phyloP scores from a whole-genome alignment of 1,140 invertebrate species.

The Scaptomyza montana region DNA sequence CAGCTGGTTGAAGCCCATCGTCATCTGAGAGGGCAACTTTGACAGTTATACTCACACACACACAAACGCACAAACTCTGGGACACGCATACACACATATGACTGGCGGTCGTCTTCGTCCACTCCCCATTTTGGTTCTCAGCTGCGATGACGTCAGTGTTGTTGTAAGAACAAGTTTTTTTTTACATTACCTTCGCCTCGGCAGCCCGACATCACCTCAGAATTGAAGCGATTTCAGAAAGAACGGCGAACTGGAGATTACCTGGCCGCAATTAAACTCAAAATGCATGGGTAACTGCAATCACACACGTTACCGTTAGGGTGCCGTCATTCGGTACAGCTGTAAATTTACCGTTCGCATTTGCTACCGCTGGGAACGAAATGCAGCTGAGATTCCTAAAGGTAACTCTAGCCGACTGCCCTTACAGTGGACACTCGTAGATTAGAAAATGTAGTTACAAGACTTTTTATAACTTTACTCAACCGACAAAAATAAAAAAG shows the following conservation, averaged over 20 bases:
- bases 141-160: constrained; percentile 80
- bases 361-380: constrained; percentile 24
- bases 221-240: constrained; percentile 26
- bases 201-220: constrained; percentile 24
- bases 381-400: constrained; percentile 21
- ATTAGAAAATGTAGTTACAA: no score
- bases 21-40: constrained; percentile 37
- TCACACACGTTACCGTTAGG: constrained; percentile 77
- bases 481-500: no score
- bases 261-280: constrained; percentile 63
- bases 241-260: constrained; percentile 40
- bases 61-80: constrained; percentile 17
- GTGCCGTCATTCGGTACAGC: constrained; percentile 54
- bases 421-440: not conserved
- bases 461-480: no score
- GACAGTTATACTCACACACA: constrained; percentile 8
- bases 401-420: constrained; percentile 15
- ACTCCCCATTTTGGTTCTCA: constrained; percentile 75
- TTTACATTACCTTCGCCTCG: not conserved
- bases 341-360: constrained; percentile 61
- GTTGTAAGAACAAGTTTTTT: constrained; percentile 78
- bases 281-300: constrained; percentile 72
- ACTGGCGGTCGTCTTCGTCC: constrained; percentile 66
- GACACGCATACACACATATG: constrained; percentile 51
- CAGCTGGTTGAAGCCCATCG: constrained; percentile 55